Evolutionary conservation across 2,113 vertebrate species (phyloP), one percentile per base, ranked within the genome.

Genomic region (Noturus placidus): DNA sequence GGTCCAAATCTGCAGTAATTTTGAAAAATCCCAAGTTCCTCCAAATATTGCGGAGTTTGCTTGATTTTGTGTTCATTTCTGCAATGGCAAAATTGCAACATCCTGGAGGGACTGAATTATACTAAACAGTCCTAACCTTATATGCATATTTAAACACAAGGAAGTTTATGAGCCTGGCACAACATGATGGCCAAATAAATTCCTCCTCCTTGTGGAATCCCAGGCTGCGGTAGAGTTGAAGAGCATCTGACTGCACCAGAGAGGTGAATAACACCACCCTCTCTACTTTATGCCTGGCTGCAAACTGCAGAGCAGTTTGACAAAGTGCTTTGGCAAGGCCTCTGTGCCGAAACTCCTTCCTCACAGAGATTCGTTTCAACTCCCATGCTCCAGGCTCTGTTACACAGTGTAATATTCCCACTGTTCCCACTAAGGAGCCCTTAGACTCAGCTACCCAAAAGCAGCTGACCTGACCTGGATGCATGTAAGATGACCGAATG

Each of bases 371-470:
- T 19, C 91, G 89, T 33, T 94, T 94, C 57, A 94, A 79, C 80
- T 91, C 89, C 79, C 94, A 91, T 69, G 91, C 92, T 0, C 90
- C 92, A 0, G 15, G 8, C 0, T 80, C 79, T 0, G 72, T 87
- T 0, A 87, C 79, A 0, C 87, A 91, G 0, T 93, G 93, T 30
- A 91, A 89, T 13, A 90, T 89, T 0, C 90, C 94, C 42, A 92
- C 94, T 0, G 83, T 94, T 3, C 93, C 94, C 19, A 94, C 90
- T 46, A 94, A 89, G 2, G 30, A 5, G 3, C 90, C 93, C 0
- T 92, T 90, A 0, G 52, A 88, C 80, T 96, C 94, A 0, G 91
- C 94, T 69, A 95, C 93, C 93, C 95, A 95, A 83, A 95, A 95
- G 0, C 90, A 79, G 5, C 89, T 91, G 3, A 74, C 69, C 0